Percentiles rank a stretch among this genome's conserved stretches.
These are phyloP conservation scores for Lampris incognitus DNA, from an alignment of 2,113 vertebrate species.

Conservation along the genomic window DNA sequence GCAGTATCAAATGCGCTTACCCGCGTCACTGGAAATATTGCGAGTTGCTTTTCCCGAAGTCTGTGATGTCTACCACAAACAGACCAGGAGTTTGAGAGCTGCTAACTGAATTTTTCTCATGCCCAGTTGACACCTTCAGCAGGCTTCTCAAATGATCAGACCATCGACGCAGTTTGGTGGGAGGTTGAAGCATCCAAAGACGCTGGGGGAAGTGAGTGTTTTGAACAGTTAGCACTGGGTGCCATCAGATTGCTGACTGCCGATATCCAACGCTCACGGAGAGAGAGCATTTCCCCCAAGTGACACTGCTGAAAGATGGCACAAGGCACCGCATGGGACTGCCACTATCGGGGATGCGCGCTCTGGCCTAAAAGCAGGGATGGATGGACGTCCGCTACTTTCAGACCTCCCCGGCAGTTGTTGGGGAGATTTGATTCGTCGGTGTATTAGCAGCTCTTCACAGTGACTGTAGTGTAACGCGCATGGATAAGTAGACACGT, in stretches of 20 bases:
- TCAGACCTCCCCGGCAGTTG: background rate
- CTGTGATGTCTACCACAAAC: background rate
- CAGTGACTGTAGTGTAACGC: no score
- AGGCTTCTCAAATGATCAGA: background rate
- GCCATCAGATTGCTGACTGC: background rate
- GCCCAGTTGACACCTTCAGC: conserved; percentile 1
- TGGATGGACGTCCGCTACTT: conserved; percentile 11
- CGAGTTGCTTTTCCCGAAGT: background rate
- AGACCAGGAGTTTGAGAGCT: background rate
- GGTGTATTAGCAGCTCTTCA: conserved; percentile 13
- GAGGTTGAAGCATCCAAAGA: conserved; percentile 19
- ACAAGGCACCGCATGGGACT: conserved; percentile 27
- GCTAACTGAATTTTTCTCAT: conserved; percentile 3
- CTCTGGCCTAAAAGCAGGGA: no score
- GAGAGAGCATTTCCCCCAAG: conserved; percentile 18
- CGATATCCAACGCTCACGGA: conserved; percentile 24
- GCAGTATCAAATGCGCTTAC: background rate
- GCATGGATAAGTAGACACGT: no score
- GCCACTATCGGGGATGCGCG: conserved; percentile 12
- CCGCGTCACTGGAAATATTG: no score
- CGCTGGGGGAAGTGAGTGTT: no score
- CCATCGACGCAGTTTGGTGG: background rate
- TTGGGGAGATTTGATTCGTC: background rate
- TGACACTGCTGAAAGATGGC: conserved; percentile 14
- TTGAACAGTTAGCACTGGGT: no score